phyloP scores from a whole-genome alignment of 2,797 vertebrate species.

The Dendrocincla tyrannina region DNA sequence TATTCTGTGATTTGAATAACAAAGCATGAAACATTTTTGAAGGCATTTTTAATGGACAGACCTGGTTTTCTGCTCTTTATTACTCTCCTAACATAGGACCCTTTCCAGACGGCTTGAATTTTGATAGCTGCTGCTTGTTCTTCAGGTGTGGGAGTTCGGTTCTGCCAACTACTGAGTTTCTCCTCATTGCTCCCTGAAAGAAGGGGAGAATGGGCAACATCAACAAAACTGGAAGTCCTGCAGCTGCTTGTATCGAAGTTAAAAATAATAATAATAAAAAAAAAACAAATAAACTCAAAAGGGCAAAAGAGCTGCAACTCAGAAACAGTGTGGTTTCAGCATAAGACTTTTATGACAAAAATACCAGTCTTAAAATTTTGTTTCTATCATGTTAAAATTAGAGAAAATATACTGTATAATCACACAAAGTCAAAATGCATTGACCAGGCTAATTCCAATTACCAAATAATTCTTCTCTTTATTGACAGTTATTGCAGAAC shows the following conservation, averaged over 20 bases:
- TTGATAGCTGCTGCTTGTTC: constrained; percentile 76
- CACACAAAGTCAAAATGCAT: background rate
- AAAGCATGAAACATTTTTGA: background rate
- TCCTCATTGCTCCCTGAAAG: constrained; percentile 31
- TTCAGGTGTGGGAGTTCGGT: constrained; percentile 71
- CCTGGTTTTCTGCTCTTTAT: constrained; percentile 81
- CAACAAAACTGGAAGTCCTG: background rate
- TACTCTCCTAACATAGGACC: constrained; percentile 69
- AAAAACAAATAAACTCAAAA: background rate
- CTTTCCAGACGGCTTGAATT: constrained; percentile 84
- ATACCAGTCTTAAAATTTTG: background rate
- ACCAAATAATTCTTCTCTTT: background rate
- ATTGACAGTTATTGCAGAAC: background rate
- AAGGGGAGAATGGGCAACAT: background rate
- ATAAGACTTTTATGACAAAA: background rate
- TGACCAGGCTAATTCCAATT: background rate
- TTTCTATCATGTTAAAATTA: background rate
- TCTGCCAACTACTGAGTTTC: constrained; percentile 43
- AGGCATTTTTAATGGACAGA: constrained; percentile 30
- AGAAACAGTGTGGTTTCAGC: background rate
- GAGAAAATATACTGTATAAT: background rate
- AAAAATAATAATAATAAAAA: background rate
- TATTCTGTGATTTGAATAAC: background rate
- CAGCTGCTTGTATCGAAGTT: background rate
- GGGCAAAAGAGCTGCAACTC: background rate